Conservation (phyloP, 1,140 invertebrate genomes). For the Drosophila leontia region DNA sequence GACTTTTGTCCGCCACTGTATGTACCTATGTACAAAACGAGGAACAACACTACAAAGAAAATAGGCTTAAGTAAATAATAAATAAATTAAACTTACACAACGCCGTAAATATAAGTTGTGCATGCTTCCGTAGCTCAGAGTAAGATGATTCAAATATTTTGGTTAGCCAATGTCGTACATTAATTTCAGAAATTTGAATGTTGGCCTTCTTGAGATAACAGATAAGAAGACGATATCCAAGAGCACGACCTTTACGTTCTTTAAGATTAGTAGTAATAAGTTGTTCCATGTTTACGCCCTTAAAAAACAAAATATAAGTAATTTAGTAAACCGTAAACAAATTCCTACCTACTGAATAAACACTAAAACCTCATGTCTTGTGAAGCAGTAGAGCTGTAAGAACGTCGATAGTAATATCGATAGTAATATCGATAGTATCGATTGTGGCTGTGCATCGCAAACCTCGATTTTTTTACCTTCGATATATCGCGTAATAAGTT, state of each 20-base stretch:
- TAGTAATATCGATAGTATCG: too few relatives aligned
- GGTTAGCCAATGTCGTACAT: conserved; percentile 31
- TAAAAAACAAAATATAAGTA: neutral
- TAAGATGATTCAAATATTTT: conserved; percentile 42
- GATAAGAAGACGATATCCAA: conserved; percentile 51
- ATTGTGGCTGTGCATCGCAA: too few relatives aligned
- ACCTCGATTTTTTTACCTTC: too few relatives aligned
- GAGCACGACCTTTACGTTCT: conserved; percentile 25
- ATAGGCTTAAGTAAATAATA: too few relatives aligned
- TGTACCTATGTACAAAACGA: too few relatives aligned
- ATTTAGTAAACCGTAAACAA: neutral
- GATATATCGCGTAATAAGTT: too few relatives aligned
- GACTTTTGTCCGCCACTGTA: too few relatives aligned
- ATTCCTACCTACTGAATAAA: neutral
- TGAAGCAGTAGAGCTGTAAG: too few relatives aligned
- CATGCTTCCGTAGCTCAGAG: conserved; percentile 39
- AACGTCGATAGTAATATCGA: too few relatives aligned
- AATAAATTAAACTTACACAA: conserved; percentile 40
- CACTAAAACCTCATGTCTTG: neutral
- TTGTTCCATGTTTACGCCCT: conserved; percentile 1
- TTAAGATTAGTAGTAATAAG: conserved; percentile 10
- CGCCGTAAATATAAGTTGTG: conserved; percentile 43
- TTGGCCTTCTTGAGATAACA: conserved; percentile 37
- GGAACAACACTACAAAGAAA: too few relatives aligned
- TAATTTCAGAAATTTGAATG: conserved; percentile 15